Evolutionary conservation across 2,888 invertebrate species (phyloP).

Genomic region (Netelia fuscicornis): DNA sequence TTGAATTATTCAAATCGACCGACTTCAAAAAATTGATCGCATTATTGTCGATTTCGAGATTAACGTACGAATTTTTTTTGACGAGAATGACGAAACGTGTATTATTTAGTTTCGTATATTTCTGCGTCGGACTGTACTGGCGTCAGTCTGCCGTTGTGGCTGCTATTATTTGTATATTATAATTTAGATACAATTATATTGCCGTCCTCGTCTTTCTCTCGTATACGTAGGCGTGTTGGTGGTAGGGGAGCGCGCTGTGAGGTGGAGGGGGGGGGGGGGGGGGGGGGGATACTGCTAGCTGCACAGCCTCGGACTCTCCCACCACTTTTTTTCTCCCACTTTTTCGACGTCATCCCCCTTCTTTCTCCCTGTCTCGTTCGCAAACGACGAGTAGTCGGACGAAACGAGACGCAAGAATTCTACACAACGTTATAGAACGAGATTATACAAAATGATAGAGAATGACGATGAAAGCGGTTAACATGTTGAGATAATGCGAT

Average conservation of each 20-base stretch:
- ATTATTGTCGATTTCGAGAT: no score
- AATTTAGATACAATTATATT: conserved; percentile 85
- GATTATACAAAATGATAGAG: conserved; percentile 62
- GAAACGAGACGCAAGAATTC: conserved; percentile 57
- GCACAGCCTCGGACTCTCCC: conserved; percentile 54
- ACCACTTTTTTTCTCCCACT: conserved; percentile 50
- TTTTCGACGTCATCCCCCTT: conserved; percentile 33
- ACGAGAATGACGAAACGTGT: not conserved
- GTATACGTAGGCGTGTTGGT: conserved; percentile 64
- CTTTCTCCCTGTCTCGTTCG: conserved; percentile 29
- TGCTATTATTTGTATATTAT: conserved; percentile 85
- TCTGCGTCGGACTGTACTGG: conserved; percentile 81
- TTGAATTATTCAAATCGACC: no score
- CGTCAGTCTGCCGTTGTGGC: conserved; percentile 84
- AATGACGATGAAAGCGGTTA: conserved; percentile 74
- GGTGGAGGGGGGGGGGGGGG: conserved; percentile 15
- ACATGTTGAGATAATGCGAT: conserved; percentile 57
- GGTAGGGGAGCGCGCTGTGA: conserved; percentile 18
- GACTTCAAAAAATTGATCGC: no score
- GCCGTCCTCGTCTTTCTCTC: conserved; percentile 77
- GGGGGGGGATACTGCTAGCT: not conserved
- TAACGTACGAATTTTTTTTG: no score
- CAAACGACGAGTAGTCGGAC: conserved; percentile 19
- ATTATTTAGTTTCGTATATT: conserved; percentile 35
- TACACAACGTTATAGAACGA: conserved; percentile 34